Evolutionary conservation across 2,797 vertebrate genomes (phyloP).

Genomic region (Poecilia velifera): DNA sequence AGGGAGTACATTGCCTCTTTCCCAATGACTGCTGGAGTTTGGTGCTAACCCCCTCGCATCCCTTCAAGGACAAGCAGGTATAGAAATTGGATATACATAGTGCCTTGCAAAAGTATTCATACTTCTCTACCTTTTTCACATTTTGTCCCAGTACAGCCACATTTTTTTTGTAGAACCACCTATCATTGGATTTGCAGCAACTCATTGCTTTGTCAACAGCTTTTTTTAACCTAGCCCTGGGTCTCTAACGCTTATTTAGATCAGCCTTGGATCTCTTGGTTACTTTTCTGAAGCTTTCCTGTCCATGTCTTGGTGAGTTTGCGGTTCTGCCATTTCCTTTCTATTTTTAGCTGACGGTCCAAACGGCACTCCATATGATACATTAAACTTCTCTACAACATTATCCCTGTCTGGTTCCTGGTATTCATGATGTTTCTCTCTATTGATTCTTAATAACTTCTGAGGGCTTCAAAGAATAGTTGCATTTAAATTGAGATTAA

Average conservation of each 20-base stretch:
- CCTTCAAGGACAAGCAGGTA: background rate
- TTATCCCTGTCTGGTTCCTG: background rate
- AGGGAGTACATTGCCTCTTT: too few species aligned
- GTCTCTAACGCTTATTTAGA: too few species aligned
- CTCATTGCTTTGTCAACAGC: too few species aligned
- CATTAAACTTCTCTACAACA: background rate
- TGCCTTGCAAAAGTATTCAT: background rate
- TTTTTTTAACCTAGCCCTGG: too few species aligned
- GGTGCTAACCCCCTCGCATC: too few species aligned
- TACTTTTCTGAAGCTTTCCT: too few species aligned
- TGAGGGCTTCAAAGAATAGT: background rate
- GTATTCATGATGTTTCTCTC: background rate
- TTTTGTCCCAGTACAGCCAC: background rate
- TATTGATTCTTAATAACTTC: background rate
- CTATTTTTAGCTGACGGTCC: background rate
- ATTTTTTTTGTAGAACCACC: background rate
- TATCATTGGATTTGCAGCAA: too few species aligned
- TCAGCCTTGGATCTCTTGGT: too few species aligned
- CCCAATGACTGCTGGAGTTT: too few species aligned
- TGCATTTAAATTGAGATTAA: slow-evolving; percentile 1
- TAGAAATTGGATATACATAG: background rate
- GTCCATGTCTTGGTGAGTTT: background rate
- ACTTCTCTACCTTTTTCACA: background rate
- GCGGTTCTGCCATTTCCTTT: background rate
- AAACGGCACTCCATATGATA: background rate